These are phyloP conservation scores for Drosophila elegans DNA, from an alignment of 1,140 invertebrate genomes.

Conservation along the genomic window DNA sequence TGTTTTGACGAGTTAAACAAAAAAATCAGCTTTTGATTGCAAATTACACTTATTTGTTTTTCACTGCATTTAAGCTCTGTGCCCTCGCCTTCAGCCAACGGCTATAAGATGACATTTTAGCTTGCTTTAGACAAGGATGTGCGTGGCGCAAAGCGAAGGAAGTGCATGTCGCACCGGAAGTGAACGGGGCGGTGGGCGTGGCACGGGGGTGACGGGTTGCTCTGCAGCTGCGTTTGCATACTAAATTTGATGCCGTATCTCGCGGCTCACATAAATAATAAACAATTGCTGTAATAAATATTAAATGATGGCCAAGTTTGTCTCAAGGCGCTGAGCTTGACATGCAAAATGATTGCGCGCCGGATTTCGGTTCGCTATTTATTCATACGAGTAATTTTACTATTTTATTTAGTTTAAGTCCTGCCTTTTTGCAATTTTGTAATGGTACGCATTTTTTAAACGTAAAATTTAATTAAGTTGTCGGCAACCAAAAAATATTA, in stretches of 20 bases:
- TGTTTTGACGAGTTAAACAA: no score
- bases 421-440: background rate
- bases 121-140: conserved; percentile 43
- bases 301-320: conserved; percentile 55
- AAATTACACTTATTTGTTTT: conserved; percentile 1
- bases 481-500: conserved; percentile 3
- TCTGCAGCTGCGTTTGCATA: conserved; percentile 65
- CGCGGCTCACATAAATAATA: conserved; percentile 65
- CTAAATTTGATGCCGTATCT: conserved; percentile 60
- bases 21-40: background rate
- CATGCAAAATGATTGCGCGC: conserved; percentile 26
- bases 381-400: background rate
- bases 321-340: conserved; percentile 30
- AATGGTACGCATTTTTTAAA: background rate
- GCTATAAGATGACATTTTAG: conserved; percentile 59
- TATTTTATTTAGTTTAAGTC: background rate
- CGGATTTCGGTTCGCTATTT: conserved; percentile 1
- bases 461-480: conserved; percentile 25
- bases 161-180: conserved; percentile 79
- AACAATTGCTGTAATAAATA: conserved; percentile 61
- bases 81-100: conserved; percentile 9
- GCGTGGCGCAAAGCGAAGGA: conserved; percentile 66
- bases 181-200: conserved; percentile 3
- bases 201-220: conserved; percentile 18
- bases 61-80: conserved; percentile 40